A percentile compares a stretch with the other conserved stretches of the same genome.
These are phyloP conservation scores for Sebastes cheni DNA, from an alignment of 2,797 vertebrate species.

Conservation along the genomic window DNA sequence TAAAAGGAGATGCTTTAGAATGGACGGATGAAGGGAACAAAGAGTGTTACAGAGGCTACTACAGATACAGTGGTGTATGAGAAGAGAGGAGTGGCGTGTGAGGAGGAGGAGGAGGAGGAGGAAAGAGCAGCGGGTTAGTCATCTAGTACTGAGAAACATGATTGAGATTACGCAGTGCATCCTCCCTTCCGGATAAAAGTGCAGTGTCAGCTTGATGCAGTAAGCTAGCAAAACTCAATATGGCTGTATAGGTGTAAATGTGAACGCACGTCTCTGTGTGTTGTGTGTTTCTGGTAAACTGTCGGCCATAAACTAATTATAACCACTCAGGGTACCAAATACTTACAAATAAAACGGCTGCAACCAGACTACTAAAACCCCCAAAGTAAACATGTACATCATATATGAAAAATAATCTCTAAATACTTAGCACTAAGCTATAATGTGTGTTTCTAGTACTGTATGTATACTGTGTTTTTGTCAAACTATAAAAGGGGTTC, in stretches of 20 bases:
- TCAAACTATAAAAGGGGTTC: no score
- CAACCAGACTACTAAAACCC: background rate
- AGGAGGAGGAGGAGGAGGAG: slow-evolving; percentile 3
- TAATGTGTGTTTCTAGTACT: background rate
- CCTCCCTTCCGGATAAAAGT: slow-evolving; percentile 49
- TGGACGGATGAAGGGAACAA: background rate
- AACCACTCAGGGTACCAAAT: background rate
- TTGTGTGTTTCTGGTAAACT: background rate
- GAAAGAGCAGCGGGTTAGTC: slow-evolving; percentile 38
- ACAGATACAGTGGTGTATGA: background rate
- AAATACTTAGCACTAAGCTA: background rate
- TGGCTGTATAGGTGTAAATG: slow-evolving; percentile 20
- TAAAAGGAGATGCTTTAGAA: background rate
- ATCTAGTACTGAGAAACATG: slow-evolving; percentile 39
- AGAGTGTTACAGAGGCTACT: background rate
- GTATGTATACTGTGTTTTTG: no score
- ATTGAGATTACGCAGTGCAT: slow-evolving; percentile 55
- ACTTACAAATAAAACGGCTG: background rate
- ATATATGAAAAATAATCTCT: background rate
- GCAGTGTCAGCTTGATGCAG: slow-evolving; percentile 44
- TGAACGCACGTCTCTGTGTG: background rate
- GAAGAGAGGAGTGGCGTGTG: slow-evolving; percentile 5
- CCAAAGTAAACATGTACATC: background rate
- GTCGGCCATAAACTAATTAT: background rate
- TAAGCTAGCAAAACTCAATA: background rate